These are phyloP conservation scores for Araneus ventricosus DNA, from an alignment of 1,140 invertebrate species.

Conservation along the genomic window DNA sequence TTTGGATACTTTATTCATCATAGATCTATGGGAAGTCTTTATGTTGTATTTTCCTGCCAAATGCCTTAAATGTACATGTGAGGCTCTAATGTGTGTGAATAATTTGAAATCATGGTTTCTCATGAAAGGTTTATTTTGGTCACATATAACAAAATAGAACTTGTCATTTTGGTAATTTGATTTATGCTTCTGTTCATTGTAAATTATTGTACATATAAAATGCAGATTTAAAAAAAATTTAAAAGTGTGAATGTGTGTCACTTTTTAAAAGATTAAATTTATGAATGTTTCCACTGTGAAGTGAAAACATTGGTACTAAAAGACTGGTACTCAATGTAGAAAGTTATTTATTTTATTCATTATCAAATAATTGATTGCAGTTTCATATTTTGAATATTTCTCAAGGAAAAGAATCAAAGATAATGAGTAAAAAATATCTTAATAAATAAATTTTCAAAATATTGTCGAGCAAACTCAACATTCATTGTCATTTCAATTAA, in stretches of 20 bases:
- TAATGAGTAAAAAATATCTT: no score
- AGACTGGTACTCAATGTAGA: not conserved
- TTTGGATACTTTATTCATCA: slow-evolving; percentile 31
- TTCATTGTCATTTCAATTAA: no score
- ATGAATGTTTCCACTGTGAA: not conserved
- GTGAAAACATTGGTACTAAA: not conserved
- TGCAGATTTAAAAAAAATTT: slow-evolving; percentile 9
- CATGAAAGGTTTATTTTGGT: slow-evolving; percentile 3
- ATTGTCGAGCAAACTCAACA: no score
- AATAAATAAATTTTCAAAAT: no score
- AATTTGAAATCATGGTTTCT: not conserved
- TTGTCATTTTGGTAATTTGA: not conserved
- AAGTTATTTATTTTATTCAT: not conserved
- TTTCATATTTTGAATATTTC: not conserved
- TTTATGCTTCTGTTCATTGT: not conserved
- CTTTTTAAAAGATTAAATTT: not conserved
- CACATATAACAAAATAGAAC: not conserved
- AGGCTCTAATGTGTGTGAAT: not conserved
- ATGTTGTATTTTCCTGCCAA: slow-evolving; percentile 60
- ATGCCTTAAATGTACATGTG: not conserved
- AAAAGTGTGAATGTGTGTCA: not conserved
- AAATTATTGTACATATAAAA: slow-evolving; percentile 44
- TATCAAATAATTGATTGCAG: not conserved
- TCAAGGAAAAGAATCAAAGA: no score
- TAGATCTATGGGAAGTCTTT: slow-evolving; percentile 1